A percentile compares a stretch with the other conserved stretches of the same genome.
Conservation (phyloP, 1,140 invertebrate species). For the Drosophila leontia region DNA sequence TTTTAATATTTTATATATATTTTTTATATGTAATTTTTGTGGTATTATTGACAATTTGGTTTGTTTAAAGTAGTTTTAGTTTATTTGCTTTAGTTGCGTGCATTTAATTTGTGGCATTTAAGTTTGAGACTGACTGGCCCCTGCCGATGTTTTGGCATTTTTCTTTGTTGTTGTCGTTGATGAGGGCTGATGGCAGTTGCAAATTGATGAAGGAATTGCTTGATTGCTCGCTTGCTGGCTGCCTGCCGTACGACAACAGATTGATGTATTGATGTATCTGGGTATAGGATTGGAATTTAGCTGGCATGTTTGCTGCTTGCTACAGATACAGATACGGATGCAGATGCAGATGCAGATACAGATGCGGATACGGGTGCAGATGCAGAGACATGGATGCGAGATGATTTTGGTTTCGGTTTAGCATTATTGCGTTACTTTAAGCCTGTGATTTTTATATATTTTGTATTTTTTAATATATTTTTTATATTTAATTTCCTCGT, state of each 20-base stretch:
- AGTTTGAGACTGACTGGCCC: conserved; percentile 21
- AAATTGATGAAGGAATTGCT: conserved; percentile 72
- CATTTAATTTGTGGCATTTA: conserved; percentile 54
- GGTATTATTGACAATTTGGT: conserved; percentile 27
- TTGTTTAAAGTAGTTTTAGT: conserved; percentile 45
- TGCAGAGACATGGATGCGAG: conserved; percentile 55
- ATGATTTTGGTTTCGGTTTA: conserved; percentile 53
- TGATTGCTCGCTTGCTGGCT: conserved; percentile 62
- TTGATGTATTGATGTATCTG: conserved; percentile 63
- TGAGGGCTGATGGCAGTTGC: conserved; percentile 69
- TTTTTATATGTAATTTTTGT: conserved; percentile 2
- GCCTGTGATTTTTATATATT: conserved; percentile 19
- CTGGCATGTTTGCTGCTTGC: conserved; percentile 61
- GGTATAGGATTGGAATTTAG: conserved; percentile 46
- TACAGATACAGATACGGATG: conserved; percentile 35
- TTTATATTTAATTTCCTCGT: conserved; percentile 49
- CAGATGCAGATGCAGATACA: conserved; percentile 43
- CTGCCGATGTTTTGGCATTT: conserved; percentile 44
- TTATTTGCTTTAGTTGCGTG: conserved; percentile 58
- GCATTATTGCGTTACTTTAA: conserved; percentile 46
- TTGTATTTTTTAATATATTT: conserved; percentile 12
- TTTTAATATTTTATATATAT: conserved; percentile 3
- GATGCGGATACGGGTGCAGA: conserved; percentile 45
- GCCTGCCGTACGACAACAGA: conserved; percentile 41
- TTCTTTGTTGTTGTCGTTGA: conserved; percentile 42